These are phyloP conservation scores for Porphyrio hochstetteri DNA, from an alignment of 2,113 vertebrate genomes.

Conservation along the genomic window DNA sequence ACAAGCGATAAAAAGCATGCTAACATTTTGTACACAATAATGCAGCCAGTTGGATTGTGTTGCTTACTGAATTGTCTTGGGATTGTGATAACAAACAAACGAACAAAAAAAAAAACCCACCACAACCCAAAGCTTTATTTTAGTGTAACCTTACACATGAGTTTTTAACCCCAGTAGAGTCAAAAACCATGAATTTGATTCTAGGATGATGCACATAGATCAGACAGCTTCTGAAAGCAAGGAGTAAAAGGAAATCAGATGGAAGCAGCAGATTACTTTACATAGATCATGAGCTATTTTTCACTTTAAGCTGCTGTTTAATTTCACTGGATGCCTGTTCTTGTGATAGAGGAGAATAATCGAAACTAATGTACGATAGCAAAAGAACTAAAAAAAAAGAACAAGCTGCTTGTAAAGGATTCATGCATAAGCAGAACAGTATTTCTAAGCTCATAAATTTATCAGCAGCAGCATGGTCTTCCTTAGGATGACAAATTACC, in stretches of 20 bases:
- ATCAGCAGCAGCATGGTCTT: rapidly evolving
- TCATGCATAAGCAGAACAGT: neutral
- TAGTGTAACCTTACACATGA: neutral
- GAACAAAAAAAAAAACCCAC: too few relatives aligned
- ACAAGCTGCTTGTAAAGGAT: neutral
- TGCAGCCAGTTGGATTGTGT: neutral
- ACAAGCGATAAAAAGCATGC: neutral
- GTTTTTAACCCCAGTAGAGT: neutral
- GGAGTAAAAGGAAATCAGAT: conserved; percentile 49
- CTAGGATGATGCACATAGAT: neutral
- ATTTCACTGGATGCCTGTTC: conserved; percentile 73
- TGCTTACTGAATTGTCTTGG: neutral
- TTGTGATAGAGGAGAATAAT: conserved; percentile 51
- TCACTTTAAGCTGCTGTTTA: conserved; percentile 80
- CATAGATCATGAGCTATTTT: conserved; percentile 66
- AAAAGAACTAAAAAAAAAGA: neutral
- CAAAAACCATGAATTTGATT: conserved; percentile 5
- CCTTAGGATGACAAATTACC: neutral
- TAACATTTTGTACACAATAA: neutral
- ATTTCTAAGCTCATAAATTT: conserved; percentile 1
- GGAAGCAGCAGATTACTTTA: conserved; percentile 64
- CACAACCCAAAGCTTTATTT: neutral
- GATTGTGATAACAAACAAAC: neutral
- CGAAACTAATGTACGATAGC: neutral
- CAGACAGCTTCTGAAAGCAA: neutral